Base-by-base conservation (phyloP, 1,140 invertebrate genomes). In the Araneus ventricosus region DNA sequence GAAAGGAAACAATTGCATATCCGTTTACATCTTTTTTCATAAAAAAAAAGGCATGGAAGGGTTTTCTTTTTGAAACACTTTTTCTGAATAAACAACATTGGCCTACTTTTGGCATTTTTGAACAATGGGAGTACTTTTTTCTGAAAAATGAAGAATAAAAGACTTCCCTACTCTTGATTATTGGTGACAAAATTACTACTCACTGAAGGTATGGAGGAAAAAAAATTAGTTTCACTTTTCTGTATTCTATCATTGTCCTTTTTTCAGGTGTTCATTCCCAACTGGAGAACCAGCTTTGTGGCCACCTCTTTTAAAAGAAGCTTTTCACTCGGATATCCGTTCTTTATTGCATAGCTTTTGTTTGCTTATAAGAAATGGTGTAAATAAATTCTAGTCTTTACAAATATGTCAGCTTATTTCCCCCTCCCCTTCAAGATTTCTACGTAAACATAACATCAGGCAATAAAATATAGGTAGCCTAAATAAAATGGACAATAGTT, bases 51-150 rank as follows among this genome's bases (percentile, higher is more conserved):
- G 22, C 41, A 27, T 17, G 39, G 45, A 41, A 41, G 27, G 22
- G 6, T 17, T 41, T 45, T 39, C 34, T 30, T 22, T 39, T 41
- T 10, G 8, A 37, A 41, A 22, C 22, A 80, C 17, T 80, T 82
- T 45, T 82, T 14, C 80, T 82, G 39, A 82, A 82, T 82, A 82
- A 82, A 82, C 80, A 82, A 82, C 80, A 82, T 82, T 82, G 80
- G 80, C 80, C 80, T 82, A 82, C 41, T 82, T 80, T 80, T 34
- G 17, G 0, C 20, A 34, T 82, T 39, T 41, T 45, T 14, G n/a
- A 45, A 82, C 39, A 82, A 82, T 41, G 7, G 5, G 37, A 80
- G 20, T 5, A 37, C 0, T 52, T 45, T n/a, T 82, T 20, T 10
- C 8, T n/a, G 37, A 45, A 82, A 45, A 82, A 82, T 3, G 1